A percentile compares a stretch with the other conserved stretches of the same genome.
Conservation (phyloP, 2,797 vertebrate species). For the Xiphophorus birchmanni region DNA sequence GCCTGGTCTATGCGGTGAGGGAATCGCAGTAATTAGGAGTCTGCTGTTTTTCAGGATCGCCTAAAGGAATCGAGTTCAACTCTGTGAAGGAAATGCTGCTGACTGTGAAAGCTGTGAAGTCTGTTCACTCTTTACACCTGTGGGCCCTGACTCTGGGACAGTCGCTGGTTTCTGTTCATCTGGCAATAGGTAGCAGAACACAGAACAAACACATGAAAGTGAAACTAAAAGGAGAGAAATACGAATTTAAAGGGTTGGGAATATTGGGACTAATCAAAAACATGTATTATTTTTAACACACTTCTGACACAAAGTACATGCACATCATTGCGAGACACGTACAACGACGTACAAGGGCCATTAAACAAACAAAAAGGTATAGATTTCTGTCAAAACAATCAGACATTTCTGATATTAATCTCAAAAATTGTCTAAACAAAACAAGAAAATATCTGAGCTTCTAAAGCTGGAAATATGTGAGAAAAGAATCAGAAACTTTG, state of each 20-base stretch:
- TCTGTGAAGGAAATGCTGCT: constrained; percentile 89
- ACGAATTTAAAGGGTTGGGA: neutral
- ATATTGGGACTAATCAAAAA: neutral
- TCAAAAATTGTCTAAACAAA: too few species aligned
- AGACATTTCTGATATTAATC: too few species aligned
- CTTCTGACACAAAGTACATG: neutral
- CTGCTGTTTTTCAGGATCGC: constrained; percentile 79
- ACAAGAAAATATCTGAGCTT: too few species aligned
- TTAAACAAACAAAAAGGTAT: too few species aligned
- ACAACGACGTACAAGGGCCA: fast-evolving
- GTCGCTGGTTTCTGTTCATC: constrained; percentile 85
- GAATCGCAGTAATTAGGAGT: neutral
- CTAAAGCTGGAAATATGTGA: too few species aligned
- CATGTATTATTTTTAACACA: too few species aligned
- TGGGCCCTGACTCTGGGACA: constrained; percentile 92
- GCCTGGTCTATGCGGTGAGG: neutral
- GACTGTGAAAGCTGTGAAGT: constrained; percentile 86
- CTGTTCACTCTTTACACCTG: constrained; percentile 87
- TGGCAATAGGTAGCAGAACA: constrained; percentile 83
- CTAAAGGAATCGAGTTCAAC: constrained; percentile 84
- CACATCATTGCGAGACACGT: too few species aligned
- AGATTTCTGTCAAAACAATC: too few species aligned
- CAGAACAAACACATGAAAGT: neutral
- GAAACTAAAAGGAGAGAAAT: too few species aligned
- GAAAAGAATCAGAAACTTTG: too few species aligned